Evolutionary conservation across 2,888 invertebrate species (phyloP), one percentile per base, ranked within the genome.

Genomic region (Mechanitis mazaeus): DNA sequence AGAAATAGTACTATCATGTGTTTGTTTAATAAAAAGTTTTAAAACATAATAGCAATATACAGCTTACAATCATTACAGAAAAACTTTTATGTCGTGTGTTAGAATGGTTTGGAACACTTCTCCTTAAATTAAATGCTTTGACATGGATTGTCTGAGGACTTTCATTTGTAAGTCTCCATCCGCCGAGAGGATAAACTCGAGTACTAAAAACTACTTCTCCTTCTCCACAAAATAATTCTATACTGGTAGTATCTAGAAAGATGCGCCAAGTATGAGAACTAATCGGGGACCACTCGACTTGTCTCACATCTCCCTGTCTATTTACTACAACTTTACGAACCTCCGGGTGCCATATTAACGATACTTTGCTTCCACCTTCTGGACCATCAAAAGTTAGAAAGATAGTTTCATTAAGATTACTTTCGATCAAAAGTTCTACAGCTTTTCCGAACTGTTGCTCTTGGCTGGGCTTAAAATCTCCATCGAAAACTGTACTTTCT

Each of bases 201-300:
- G 76, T 79, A 64, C 89, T 90, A 68, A 90, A 87, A 0, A 89
- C 88, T 1, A 84, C 87, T 61, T 89, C 90, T 0, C 90, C 90
- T 66, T 86, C 84, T 0, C 90, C 89, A 56, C 89, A 89, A 72
- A 90, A 90, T 53, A 88, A 64, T 66, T 90, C 90, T 60, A 90
- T 38, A 2, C 88, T 87, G 69, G 87, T 87, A 3, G 88, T 75
- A 60, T 90, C 90, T 4, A 90, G 67, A 69, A 87, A 89, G 1
- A 90, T 71, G 59, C 85, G 78, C 85, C 84, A 86, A 1, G 70
- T 61, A 28, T 68, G 68, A 0, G 78, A 76, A 0, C 71, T 71
- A 3, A 80, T 71, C 1, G 85, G 84, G 33, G 67, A 67, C 90
- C 90, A 89, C 62, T 84, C 83, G 12, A 86, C 83, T 66, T 85